Percentiles rank a stretch among this genome's conserved stretches.
phyloP scores from a whole-genome alignment of 92 coral and sea anemone genomes.

The Zoanthus gigantus region DNA sequence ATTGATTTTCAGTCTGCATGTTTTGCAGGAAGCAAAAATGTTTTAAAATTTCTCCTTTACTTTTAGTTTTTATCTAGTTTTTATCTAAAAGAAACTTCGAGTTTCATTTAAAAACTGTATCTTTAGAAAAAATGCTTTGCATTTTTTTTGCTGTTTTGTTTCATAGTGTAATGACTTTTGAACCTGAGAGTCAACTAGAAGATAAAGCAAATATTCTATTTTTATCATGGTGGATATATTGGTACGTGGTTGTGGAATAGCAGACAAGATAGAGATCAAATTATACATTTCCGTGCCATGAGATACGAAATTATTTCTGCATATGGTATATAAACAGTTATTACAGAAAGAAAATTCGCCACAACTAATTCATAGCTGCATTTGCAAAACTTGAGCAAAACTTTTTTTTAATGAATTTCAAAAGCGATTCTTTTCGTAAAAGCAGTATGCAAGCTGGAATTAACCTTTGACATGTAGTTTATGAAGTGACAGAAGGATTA shows the following conservation, averaged over 20 bases:
- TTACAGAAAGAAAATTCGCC: background rate
- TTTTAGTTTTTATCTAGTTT: too few species aligned
- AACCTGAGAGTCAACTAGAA: background rate
- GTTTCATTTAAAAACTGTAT: too few species aligned
- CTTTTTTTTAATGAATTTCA: background rate
- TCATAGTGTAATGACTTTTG: background rate
- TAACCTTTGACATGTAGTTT: too few species aligned
- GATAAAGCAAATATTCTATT: background rate
- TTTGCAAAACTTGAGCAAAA: background rate
- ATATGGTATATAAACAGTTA: background rate
- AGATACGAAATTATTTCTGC: background rate
- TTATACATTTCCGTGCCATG: background rate
- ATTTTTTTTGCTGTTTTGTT: too few species aligned
- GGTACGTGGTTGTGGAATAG: background rate
- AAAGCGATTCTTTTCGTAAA: too few species aligned
- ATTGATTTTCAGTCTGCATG: too few species aligned
- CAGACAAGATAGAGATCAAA: background rate
- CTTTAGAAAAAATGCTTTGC: too few species aligned
- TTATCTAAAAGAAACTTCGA: too few species aligned
- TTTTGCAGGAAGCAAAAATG: too few species aligned
- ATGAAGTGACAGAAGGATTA: too few species aligned
- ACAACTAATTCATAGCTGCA: background rate
- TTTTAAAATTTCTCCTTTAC: too few species aligned
- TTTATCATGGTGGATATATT: background rate
- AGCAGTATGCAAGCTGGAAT: too few species aligned